phyloP scores from a whole-genome alignment of 2,888 invertebrate species.

The Lasiommata megera region DNA sequence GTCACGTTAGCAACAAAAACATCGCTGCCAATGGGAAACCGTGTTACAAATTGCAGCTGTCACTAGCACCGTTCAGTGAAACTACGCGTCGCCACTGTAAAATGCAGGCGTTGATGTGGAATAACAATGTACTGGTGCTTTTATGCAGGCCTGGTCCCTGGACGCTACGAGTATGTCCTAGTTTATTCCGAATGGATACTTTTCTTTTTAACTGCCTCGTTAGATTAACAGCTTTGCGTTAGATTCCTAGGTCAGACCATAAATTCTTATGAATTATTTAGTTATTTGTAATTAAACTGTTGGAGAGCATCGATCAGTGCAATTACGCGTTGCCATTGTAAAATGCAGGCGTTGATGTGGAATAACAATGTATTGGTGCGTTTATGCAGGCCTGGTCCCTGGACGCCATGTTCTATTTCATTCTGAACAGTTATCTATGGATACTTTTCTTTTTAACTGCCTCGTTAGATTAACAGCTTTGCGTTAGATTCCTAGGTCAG shows the following conservation, averaged over 20 bases:
- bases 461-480: too few relatives aligned
- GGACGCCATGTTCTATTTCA: not conserved
- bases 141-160: constrained; percentile 5
- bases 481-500: too few relatives aligned
- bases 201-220: too few relatives aligned
- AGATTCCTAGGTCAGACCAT: too few relatives aligned
- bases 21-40: constrained; percentile 17
- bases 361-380: constrained; percentile 7
- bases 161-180: not conserved
- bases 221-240: too few relatives aligned
- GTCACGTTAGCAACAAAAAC: constrained; percentile 21
- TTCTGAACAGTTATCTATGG: not conserved
- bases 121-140: constrained; percentile 10
- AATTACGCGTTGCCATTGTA: constrained; percentile 14
- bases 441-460: too few relatives aligned
- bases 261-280: too few relatives aligned
- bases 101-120: constrained; percentile 18
- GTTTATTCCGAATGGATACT: not conserved
- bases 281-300: too few relatives aligned
- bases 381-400: constrained; percentile 4
- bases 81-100: constrained; percentile 18
- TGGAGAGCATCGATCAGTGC: constrained; percentile 30
- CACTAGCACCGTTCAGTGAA: constrained; percentile 34
- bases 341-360: constrained; percentile 20
- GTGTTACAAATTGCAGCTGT: constrained; percentile 48